These are phyloP conservation scores for Chaetops frenatus DNA, from an alignment of 2,113 vertebrate species.

Conservation along the genomic window DNA sequence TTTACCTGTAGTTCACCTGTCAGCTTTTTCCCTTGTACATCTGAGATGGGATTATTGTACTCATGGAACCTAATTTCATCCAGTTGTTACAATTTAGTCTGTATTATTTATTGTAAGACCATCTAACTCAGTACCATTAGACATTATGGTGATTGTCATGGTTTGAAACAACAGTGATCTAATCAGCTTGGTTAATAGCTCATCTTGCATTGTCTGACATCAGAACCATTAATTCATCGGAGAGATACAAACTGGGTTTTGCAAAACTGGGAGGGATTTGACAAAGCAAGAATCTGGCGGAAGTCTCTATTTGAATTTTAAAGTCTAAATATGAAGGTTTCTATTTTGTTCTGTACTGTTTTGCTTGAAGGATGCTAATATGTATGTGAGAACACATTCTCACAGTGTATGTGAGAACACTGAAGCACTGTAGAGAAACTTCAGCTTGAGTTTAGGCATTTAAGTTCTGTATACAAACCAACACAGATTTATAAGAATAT, in stretches of 20 bases:
- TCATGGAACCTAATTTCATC: background rate
- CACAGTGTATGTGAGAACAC: background rate
- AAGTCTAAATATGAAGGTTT: slow-evolving; percentile 2
- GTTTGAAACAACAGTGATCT: too few relatives aligned
- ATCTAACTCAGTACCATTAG: background rate
- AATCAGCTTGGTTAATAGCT: background rate
- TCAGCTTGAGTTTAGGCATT: background rate
- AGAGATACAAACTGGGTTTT: background rate
- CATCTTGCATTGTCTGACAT: slow-evolving; percentile 15
- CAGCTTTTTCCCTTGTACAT: background rate
- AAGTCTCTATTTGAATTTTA: background rate
- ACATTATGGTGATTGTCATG: background rate
- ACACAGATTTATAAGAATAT: background rate
- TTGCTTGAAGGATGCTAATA: background rate
- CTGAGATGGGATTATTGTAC: background rate
- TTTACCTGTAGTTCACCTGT: background rate
- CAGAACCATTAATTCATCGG: slow-evolving; percentile 34
- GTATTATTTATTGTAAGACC: background rate
- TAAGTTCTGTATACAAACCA: background rate
- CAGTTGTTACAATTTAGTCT: background rate
- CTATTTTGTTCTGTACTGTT: slow-evolving; percentile 32
- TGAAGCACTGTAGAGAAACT: background rate
- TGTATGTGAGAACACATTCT: too few relatives aligned
- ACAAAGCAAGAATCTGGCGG: background rate
- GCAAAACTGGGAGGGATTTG: background rate